Percentiles rank a stretch among this genome's conserved stretches.
Evolutionary conservation across 23 tunicate genomes (phyloP).

Genomic region (Trididemnum miniatum): DNA sequence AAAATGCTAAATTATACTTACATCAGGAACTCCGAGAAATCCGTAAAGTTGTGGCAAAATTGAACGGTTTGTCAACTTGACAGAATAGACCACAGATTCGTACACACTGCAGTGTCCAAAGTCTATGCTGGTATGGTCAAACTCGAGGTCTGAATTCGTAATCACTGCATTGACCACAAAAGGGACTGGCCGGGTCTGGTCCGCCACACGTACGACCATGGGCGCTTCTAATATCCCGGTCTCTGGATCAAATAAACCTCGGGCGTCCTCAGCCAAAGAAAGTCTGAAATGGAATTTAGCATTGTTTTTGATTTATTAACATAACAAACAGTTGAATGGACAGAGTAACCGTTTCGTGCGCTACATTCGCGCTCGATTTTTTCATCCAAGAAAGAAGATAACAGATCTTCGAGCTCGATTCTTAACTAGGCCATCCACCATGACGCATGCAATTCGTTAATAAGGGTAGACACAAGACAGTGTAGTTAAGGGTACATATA

Average conservation of each 20-base stretch:
- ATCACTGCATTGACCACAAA: conserved; percentile 81
- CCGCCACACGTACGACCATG: conserved; percentile 78
- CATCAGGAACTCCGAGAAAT: conserved; percentile 81
- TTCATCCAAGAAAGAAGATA: too few relatives aligned
- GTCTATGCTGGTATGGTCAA: conserved; percentile 57
- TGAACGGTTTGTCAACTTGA: conserved; percentile 71
- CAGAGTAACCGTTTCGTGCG: too few relatives aligned
- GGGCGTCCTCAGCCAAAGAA: conserved; percentile 70
- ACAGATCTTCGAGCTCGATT: too few relatives aligned
- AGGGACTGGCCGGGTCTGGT: conserved; percentile 86
- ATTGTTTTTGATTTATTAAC: too few relatives aligned
- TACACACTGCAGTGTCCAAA: conserved; percentile 83
- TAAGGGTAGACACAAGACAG: too few relatives aligned
- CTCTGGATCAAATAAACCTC: conserved; percentile 75
- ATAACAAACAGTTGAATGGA: too few relatives aligned
- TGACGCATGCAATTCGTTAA: too few relatives aligned
- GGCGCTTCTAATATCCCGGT: conserved; percentile 85
- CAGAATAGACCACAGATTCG: conserved; percentile 68
- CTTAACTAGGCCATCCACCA: too few relatives aligned
- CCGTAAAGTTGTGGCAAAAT: conserved; percentile 88
- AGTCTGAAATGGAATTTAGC: too few relatives aligned
- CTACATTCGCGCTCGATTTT: too few relatives aligned
- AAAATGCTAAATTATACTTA: conserved; percentile 14
- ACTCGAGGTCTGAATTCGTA: conserved; percentile 80
- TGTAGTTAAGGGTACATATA: too few relatives aligned